Percentiles rank a stretch among this genome's conserved stretches.
These are phyloP conservation scores for Nesometra sesokonis DNA, from an alignment of 35 echinoderm and acorn worm genomes.

Conservation along the genomic window DNA sequence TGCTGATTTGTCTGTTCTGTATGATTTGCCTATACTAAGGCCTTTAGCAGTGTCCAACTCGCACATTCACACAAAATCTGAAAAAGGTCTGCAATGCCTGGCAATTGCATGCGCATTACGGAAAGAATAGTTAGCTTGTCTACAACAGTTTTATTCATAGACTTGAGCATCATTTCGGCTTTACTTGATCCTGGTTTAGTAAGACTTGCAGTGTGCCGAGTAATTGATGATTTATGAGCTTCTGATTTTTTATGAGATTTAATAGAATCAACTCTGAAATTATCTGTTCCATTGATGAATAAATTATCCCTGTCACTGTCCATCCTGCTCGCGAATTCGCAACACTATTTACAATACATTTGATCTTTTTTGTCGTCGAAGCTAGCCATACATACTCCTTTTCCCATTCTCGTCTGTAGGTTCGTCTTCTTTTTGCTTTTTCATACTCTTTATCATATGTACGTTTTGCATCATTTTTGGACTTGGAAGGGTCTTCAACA, in stretches of 20 bases:
- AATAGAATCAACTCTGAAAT: neutral
- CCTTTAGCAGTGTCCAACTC: neutral
- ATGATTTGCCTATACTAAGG: neutral
- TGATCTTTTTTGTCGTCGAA: neutral
- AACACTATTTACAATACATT: conserved; percentile 17
- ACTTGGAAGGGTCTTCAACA: neutral
- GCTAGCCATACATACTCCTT: conserved; percentile 11
- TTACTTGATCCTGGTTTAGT: neutral
- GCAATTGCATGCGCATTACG: neutral
- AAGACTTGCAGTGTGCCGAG: neutral
- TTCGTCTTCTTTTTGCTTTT: neutral
- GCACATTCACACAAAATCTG: neutral
- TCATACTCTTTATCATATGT: neutral
- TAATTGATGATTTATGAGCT: too few species aligned
- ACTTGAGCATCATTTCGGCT: neutral
- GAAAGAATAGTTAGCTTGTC: neutral
- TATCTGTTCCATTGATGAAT: neutral
- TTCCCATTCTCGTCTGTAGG: conserved; percentile 21
- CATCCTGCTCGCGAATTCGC: neutral
- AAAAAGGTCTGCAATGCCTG: neutral
- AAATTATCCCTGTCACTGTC: neutral
- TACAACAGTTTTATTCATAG: neutral
- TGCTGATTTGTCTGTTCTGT: neutral
- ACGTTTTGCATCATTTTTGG: neutral
- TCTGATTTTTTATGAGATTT: neutral